phyloP scores from a whole-genome alignment of 2,888 invertebrate genomes.

The Pristionchus fissidentatus region DNA sequence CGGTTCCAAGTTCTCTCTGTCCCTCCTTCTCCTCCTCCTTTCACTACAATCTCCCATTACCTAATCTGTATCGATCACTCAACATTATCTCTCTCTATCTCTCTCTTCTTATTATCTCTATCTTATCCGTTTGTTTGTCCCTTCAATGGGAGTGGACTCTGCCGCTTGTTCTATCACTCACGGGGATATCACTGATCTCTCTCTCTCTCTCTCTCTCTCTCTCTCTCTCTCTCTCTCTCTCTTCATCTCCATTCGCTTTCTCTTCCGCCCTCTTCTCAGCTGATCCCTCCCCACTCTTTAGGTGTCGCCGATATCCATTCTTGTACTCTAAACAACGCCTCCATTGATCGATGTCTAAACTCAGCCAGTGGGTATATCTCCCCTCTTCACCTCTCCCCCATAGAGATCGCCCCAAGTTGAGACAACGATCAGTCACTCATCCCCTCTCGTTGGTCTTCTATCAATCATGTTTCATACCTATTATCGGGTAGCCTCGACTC shows the following conservation, averaged over 20 bases:
- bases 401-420: background rate
- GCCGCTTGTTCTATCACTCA: conserved; percentile 31
- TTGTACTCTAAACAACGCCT: too few relatives aligned
- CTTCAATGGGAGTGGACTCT: background rate
- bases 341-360: too few relatives aligned
- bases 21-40: background rate
- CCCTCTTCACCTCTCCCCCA: background rate
- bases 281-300: background rate
- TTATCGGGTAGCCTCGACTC: background rate
- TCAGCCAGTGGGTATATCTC: too few relatives aligned
- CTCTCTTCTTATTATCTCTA: conserved; percentile 7
- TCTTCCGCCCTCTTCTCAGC: background rate
- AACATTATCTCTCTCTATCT: background rate
- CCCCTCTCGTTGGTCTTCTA: background rate
- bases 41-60: background rate
- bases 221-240: too few relatives aligned
- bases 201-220: too few relatives aligned
- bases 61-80: conserved; percentile 40
- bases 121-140: background rate
- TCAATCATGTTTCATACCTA: conserved; percentile 16
- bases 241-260: background rate
- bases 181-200: too few relatives aligned
- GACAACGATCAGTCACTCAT: background rate
- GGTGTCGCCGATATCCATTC: background rate
- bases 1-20: conserved; percentile 31